phyloP scores from a whole-genome alignment of 2,888 invertebrate species.

The Allolobophora icterica region DNA sequence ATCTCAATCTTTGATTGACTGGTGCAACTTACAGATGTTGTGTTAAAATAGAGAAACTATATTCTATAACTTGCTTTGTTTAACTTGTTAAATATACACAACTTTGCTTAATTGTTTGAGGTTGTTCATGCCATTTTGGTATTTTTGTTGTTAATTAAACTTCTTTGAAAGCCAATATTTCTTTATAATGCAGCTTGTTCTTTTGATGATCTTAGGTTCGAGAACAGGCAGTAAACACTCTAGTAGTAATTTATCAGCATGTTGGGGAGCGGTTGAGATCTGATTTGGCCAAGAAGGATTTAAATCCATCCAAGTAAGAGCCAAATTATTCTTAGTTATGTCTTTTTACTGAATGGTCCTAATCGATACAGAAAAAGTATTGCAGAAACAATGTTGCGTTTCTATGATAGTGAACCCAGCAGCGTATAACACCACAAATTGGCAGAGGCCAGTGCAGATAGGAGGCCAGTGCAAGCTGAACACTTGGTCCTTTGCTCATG shows the following conservation, averaged over 20 bases:
- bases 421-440: background rate
- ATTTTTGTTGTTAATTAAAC: background rate
- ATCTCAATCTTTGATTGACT: background rate
- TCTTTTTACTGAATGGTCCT: background rate
- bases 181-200: background rate
- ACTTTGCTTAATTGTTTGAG: background rate
- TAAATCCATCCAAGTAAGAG: constrained; percentile 66
- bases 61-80: background rate
- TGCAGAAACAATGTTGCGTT: background rate
- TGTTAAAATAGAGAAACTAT: background rate
- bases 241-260: constrained; percentile 89
- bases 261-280: constrained; percentile 85
- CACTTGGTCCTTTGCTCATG: too few species aligned
- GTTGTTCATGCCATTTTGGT: background rate
- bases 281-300: constrained; percentile 81
- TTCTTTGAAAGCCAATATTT: background rate
- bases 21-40: background rate
- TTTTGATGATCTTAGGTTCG: constrained; percentile 68
- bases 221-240: constrained; percentile 82
- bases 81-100: background rate
- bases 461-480: too few species aligned
- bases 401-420: background rate
- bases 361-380: background rate
- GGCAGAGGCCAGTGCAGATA: background rate
- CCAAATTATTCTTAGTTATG: background rate